Conservation (phyloP, 2,797 vertebrate genomes). For the Vultur gryphus region DNA sequence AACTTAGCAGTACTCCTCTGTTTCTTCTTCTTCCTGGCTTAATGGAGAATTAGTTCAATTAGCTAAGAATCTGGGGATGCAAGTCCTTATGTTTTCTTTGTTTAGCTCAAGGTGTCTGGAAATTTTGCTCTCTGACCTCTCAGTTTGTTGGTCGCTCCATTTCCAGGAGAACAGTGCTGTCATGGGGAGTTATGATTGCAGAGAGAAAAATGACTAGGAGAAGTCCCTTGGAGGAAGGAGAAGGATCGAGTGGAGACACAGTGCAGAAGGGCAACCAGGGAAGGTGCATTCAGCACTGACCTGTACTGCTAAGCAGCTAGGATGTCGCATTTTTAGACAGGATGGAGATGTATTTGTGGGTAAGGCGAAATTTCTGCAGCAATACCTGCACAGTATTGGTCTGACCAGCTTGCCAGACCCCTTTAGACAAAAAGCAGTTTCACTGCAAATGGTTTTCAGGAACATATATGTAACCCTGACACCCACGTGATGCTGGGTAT, state of each 20-base stretch:
- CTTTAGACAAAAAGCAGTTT: background rate
- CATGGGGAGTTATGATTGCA: background rate
- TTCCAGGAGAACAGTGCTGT: background rate
- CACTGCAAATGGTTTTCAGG: background rate
- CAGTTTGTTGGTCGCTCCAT: background rate
- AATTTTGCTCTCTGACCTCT: background rate
- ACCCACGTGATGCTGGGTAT: rapidly evolving
- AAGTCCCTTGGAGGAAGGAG: background rate
- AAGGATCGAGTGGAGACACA: background rate
- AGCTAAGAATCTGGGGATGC: background rate
- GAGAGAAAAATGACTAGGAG: background rate
- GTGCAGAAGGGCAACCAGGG: background rate
- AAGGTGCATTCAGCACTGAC: background rate
- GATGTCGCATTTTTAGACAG: background rate
- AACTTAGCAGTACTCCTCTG: background rate
- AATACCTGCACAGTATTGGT: background rate
- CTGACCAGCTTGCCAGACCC: background rate
- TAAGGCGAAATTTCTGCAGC: background rate
- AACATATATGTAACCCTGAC: background rate
- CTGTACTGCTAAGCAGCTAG: background rate
- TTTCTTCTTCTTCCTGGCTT: background rate
- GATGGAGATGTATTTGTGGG: background rate
- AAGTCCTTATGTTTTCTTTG: background rate
- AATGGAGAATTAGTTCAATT: background rate
- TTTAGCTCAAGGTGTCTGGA: background rate